Percentiles rank a stretch among this genome's conserved stretches.
These are phyloP conservation scores for Himalopsyche tibetana DNA, from an alignment of 2,888 invertebrate genomes.

Conservation along the genomic window DNA sequence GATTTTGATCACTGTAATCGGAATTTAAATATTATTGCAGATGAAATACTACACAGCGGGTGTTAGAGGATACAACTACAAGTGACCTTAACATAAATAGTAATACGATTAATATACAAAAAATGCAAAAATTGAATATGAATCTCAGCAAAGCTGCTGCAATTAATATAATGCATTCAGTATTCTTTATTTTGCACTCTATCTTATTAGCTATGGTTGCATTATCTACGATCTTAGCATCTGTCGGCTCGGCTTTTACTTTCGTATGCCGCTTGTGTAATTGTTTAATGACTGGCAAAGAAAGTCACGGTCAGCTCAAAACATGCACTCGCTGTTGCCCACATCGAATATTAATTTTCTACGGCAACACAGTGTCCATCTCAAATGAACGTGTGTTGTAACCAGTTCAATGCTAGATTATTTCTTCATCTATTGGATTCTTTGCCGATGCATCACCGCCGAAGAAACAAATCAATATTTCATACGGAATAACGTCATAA, in stretches of 20 bases:
- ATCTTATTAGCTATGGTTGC: too few relatives aligned
- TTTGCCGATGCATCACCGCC: background rate
- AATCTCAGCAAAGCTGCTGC: too few relatives aligned
- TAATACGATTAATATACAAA: too few relatives aligned
- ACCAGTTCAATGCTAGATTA: constrained; percentile 26
- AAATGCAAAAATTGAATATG: too few relatives aligned
- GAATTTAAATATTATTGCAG: too few relatives aligned
- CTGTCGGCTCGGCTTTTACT: background rate
- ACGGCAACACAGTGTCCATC: background rate
- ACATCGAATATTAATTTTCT: constrained; percentile 1
- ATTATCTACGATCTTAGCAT: background rate
- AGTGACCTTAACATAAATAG: too few relatives aligned
- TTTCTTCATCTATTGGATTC: constrained; percentile 18
- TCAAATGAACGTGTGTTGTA: background rate
- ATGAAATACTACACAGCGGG: too few relatives aligned
- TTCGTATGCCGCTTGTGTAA: background rate
- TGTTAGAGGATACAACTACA: too few relatives aligned
- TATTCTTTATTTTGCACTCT: too few relatives aligned
- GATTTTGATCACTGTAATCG: too few relatives aligned
- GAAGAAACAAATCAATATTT: background rate
- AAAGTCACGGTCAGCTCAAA: constrained; percentile 7
- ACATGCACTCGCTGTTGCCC: background rate
- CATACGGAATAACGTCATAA: too few relatives aligned
- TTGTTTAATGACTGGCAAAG: constrained; percentile 24
- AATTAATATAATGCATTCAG: too few relatives aligned